These are phyloP conservation scores for Andrena trimmerana DNA, from an alignment of 2,888 invertebrate genomes.

Conservation along the genomic window DNA sequence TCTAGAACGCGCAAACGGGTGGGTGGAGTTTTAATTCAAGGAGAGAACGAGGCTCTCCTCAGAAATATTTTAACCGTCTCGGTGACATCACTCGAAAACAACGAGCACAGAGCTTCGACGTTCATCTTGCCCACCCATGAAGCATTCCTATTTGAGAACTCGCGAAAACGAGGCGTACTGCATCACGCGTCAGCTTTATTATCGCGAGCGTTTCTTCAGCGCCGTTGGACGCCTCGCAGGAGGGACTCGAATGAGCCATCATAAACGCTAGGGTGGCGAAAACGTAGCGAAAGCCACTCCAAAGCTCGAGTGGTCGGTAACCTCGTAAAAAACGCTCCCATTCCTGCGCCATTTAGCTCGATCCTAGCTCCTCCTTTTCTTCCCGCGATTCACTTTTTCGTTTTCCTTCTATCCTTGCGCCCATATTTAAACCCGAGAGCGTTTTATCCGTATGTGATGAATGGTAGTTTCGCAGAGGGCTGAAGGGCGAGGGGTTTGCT, in stretches of 20 bases:
- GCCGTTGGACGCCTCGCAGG: constrained; percentile 22
- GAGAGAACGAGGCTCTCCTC: neutral
- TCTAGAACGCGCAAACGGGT: neutral
- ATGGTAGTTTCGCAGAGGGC: constrained; percentile 6
- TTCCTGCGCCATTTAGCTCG: constrained; percentile 63
- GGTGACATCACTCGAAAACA: neutral
- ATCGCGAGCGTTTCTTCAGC: constrained; percentile 43
- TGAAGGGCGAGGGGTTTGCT: neutral
- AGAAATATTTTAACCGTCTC: neutral
- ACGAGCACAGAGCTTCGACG: neutral
- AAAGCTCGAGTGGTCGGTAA: constrained; percentile 49
- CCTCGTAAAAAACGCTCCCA: constrained; percentile 68
- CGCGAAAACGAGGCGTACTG: constrained; percentile 22
- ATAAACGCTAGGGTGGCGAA: constrained; percentile 59
- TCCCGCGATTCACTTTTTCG: neutral
- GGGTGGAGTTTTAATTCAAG: constrained; percentile 3
- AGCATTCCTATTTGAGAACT: neutral
- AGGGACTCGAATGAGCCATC: constrained; percentile 43
- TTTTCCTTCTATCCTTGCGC: neutral
- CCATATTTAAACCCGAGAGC: constrained; percentile 23
- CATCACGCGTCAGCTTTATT: constrained; percentile 48
- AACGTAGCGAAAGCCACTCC: constrained; percentile 52
- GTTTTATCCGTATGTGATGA: constrained; percentile 10
- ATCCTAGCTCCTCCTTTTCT: constrained; percentile 26
- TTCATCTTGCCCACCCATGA: neutral